Evolutionary conservation across 2,113 vertebrate species (phyloP).

Genomic region (Lepidothrix coronata): DNA sequence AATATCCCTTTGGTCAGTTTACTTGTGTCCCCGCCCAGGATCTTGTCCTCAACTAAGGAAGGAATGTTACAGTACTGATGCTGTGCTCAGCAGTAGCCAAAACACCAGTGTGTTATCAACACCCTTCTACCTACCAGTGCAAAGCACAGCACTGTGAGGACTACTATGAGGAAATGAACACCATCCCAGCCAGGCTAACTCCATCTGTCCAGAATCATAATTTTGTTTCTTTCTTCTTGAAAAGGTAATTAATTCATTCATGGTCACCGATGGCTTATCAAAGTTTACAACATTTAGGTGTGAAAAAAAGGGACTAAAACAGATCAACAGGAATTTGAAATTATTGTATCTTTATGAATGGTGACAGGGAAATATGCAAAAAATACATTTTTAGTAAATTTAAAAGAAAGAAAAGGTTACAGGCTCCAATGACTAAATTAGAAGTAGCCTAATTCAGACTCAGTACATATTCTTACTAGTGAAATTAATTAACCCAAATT

Average conservation of each 20-base stretch:
- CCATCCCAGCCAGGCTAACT: neutral
- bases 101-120: too few relatives aligned
- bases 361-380: neutral
- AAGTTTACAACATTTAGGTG: neutral
- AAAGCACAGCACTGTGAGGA: too few relatives aligned
- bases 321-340: neutral
- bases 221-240: neutral
- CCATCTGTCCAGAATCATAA: neutral
- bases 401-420: neutral
- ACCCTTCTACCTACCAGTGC: too few relatives aligned
- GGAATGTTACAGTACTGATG: too few relatives aligned
- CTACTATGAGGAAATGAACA: too few relatives aligned
- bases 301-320: neutral
- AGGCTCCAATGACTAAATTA: neutral
- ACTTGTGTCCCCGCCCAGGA: too few relatives aligned
- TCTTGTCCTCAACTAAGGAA: too few relatives aligned
- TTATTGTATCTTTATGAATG: neutral
- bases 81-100: too few relatives aligned
- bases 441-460: neutral
- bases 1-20: too few relatives aligned
- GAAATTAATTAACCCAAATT: neutral
- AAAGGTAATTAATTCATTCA: neutral
- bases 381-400: neutral
- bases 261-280: neutral
- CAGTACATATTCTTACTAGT: neutral